A percentile compares a stretch with the other conserved stretches of the same genome.
Conservation (phyloP, 2,797 vertebrate species). For the Epinephelus awoara region DNA sequence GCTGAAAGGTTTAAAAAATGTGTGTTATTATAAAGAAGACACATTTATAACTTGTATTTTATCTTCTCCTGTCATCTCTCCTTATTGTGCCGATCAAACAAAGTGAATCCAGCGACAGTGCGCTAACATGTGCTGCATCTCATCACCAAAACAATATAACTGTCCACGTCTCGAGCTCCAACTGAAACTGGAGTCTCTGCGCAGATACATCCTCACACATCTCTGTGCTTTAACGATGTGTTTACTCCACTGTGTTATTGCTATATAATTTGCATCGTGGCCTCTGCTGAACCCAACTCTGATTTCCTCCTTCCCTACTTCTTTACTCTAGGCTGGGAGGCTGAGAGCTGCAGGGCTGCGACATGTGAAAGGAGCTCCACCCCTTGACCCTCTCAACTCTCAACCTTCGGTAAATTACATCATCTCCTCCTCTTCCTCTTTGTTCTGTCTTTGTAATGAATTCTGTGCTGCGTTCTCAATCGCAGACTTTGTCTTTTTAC, state of each 20-base stretch:
- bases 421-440: not conserved
- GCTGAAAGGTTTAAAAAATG: not conserved
- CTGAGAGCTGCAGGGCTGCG: conserved; percentile 56
- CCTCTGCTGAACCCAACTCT: not conserved
- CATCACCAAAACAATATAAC: not conserved
- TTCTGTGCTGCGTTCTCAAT: too few species aligned
- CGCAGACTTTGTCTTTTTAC: too few species aligned
- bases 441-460: too few species aligned
- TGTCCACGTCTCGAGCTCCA: not conserved
- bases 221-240: not conserved
- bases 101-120: not conserved
- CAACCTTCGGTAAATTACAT: conserved; percentile 47
- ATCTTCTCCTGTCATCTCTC: conserved; percentile 9
- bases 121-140: not conserved
- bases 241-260: conserved; percentile 1
- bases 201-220: not conserved
- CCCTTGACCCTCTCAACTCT: conserved; percentile 50
- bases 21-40: not conserved
- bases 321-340: conserved; percentile 41
- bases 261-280: not conserved
- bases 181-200: not conserved
- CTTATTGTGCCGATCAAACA: conserved; percentile 1
- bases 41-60: conserved; percentile 23
- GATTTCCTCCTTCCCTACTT: not conserved
- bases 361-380: conserved; percentile 72